These are phyloP conservation scores for Oncopeltus fasciatus DNA, from an alignment of 1,140 invertebrate genomes.

Conservation along the genomic window DNA sequence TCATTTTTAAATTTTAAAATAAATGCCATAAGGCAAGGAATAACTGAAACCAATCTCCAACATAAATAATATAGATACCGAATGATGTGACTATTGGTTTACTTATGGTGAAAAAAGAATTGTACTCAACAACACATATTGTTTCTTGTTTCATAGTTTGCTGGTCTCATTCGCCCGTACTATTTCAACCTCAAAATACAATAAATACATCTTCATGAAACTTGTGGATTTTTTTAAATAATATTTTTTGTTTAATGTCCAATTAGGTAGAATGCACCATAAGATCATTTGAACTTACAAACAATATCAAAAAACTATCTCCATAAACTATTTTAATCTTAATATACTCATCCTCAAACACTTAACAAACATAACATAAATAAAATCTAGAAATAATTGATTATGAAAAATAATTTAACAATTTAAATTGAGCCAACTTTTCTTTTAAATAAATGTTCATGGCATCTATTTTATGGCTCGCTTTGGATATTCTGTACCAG, in stretches of 20 bases:
- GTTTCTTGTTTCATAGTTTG: no score
- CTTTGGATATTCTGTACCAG: background rate
- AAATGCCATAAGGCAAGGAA: background rate
- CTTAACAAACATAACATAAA: slow-evolving; percentile 9
- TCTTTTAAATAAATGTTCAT: slow-evolving; percentile 9
- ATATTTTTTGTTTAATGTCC: background rate
- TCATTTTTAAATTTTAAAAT: background rate
- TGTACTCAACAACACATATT: background rate
- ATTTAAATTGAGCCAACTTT: slow-evolving; percentile 12
- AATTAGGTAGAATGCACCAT: background rate
- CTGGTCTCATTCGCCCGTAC: no score
- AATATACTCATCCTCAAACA: background rate
- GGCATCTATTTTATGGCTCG: slow-evolving; percentile 5
- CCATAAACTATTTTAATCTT: background rate
- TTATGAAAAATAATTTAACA: slow-evolving; percentile 10
- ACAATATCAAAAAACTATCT: slow-evolving; percentile 7
- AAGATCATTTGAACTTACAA: background rate
- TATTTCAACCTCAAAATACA: no score
- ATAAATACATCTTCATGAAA: no score
- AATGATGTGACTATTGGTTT: background rate
- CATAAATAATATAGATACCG: no score
- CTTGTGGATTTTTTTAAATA: background rate
- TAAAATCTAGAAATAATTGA: slow-evolving; percentile 9
- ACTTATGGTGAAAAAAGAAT: background rate
- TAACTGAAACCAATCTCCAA: background rate